Conservation (phyloP, 2,113 vertebrate species). For the Zosterops lateralis region DNA sequence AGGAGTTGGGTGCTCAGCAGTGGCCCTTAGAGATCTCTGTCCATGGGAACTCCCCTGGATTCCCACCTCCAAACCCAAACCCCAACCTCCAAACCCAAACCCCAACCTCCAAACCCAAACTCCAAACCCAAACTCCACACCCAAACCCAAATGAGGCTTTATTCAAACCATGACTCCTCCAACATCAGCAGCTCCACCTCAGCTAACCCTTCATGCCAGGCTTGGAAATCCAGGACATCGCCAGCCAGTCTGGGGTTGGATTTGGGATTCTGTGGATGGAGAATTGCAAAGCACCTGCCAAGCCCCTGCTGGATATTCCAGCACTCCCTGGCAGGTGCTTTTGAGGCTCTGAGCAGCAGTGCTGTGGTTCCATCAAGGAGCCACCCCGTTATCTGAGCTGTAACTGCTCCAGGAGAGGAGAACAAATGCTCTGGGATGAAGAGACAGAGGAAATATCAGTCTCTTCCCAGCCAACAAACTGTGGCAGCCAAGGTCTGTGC, state of each 20-base stretch:
- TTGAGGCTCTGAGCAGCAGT: not conserved
- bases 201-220: not conserved
- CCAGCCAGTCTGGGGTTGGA: not conserved
- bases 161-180: fast-evolving
- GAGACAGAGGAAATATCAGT: not conserved
- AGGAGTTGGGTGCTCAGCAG: not conserved
- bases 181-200: not conserved
- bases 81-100: not conserved
- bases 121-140: not conserved
- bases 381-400: not conserved
- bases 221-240: not conserved
- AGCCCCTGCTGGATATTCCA: not conserved
- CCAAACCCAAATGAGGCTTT: not conserved
- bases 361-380: not conserved
- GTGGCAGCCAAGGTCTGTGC: not conserved
- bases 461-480: not conserved
- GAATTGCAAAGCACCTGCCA: not conserved
- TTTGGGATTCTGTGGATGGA: not conserved
- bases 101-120: not conserved
- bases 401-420: not conserved
- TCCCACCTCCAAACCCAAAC: not conserved
- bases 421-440: not conserved
- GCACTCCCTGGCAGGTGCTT: not conserved
- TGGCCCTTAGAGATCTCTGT: not conserved
- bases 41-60: fast-evolving